These are phyloP conservation scores for Pitangus sulphuratus DNA, from an alignment of 2,797 vertebrate species.

Conservation along the genomic window DNA sequence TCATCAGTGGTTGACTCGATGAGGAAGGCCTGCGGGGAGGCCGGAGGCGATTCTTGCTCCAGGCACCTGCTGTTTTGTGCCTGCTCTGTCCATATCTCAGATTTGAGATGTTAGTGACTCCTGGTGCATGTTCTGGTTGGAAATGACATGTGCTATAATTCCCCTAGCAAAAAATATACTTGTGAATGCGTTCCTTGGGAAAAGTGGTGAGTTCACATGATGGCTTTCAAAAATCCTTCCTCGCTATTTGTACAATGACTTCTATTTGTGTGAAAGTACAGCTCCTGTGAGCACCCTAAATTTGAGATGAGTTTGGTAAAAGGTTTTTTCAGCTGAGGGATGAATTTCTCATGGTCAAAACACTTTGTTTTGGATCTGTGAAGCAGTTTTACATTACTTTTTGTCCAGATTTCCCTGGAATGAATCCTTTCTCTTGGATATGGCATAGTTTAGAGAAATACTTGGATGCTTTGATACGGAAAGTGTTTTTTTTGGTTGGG, in stretches of 20 bases:
- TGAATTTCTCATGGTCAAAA: neutral
- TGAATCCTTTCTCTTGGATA: neutral
- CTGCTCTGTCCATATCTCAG: neutral
- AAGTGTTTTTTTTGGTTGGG: neutral
- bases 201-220: neutral
- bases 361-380: neutral
- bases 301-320: neutral
- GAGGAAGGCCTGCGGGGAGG: neutral
- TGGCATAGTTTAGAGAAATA: neutral
- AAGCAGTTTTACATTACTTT: neutral
- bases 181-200: neutral
- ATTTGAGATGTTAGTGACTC: neutral
- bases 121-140: neutral
- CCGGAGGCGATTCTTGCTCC: neutral
- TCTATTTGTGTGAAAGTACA: neutral
- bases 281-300: neutral
- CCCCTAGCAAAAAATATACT: conserved; percentile 19
- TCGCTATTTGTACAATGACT: neutral
- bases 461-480: neutral
- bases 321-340: neutral
- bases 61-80: neutral
- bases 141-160: conserved; percentile 13
- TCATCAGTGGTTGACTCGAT: neutral
- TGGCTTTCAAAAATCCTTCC: neutral
- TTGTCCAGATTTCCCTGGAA: neutral